A percentile compares a stretch with the other conserved stretches of the same genome.
Evolutionary conservation across 2,113 vertebrate species (phyloP).

Genomic region (Tenrec ecaudatus): DNA sequence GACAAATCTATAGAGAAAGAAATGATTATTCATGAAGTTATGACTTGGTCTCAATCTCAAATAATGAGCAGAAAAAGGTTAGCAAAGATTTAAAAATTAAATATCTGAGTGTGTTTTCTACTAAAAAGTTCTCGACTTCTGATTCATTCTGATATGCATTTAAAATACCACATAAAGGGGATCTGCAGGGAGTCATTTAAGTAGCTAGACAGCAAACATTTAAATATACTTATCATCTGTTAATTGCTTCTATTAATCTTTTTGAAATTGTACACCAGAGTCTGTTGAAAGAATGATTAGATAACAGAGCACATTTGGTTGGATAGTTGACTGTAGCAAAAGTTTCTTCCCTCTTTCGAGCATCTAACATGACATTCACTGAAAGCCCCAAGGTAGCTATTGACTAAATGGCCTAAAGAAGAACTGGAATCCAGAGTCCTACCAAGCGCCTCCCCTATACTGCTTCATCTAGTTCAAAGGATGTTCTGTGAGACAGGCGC

Average conservation of each 20-base stretch:
- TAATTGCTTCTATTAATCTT: neutral
- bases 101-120: neutral
- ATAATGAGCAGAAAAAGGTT: neutral
- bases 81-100: neutral
- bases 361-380: neutral
- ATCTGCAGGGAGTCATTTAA: neutral
- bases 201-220: neutral
- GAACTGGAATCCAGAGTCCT: neutral
- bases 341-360: neutral
- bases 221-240: constrained; percentile 1
- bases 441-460: neutral
- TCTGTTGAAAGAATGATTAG: neutral
- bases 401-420: neutral
- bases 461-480: neutral
- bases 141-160: neutral
- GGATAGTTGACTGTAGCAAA: neutral
- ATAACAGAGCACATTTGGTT: neutral
- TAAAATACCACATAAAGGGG: neutral
- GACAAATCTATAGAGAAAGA: neutral
- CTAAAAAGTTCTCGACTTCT: neutral
- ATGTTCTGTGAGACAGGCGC: neutral
- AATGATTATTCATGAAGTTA: neutral
- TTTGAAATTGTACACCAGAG: constrained; percentile 23
- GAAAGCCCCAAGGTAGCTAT: neutral
- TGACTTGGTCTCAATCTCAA: neutral